Evolutionary conservation across 1,140 invertebrate species (phyloP).

Genomic region (Brachystomella parvula): DNA sequence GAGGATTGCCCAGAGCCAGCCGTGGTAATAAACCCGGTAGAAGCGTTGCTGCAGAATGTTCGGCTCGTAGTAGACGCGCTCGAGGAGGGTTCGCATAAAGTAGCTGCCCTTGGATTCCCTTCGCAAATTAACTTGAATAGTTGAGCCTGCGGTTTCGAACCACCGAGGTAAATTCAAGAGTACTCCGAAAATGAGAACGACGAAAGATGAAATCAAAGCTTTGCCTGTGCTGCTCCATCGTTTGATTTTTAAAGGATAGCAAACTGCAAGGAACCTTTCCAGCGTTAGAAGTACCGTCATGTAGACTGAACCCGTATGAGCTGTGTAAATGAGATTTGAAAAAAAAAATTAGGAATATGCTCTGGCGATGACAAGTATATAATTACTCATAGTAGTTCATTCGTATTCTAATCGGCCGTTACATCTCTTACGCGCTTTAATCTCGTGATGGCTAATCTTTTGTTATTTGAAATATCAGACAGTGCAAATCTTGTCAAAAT

Average conservation of each 20-base stretch:
- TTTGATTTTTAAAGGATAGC: constrained; percentile 77
- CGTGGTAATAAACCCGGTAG: background rate
- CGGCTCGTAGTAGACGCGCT: background rate
- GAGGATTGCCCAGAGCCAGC: background rate
- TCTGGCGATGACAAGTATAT: no score
- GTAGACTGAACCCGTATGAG: constrained; percentile 76
- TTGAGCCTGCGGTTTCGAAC: background rate
- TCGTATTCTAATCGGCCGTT: no score
- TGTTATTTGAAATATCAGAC: no score
- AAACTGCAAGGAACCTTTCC: constrained; percentile 91
- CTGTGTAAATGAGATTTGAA: background rate
- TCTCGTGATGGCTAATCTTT: no score
- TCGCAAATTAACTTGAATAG: background rate
- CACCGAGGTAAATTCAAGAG: background rate
- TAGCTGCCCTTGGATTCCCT: constrained; percentile 55
- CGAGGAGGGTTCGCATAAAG: background rate
- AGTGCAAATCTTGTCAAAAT: no score
- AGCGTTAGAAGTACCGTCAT: constrained; percentile 88
- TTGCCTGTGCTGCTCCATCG: constrained; percentile 60
- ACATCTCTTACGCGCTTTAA: no score
- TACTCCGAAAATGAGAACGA: background rate
- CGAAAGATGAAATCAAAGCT: background rate
- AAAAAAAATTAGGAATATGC: no score
- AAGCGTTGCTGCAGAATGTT: background rate
- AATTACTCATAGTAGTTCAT: no score